Base-by-base conservation (phyloP, 2,797 vertebrate species). In the Podarcis lilfordi region DNA sequence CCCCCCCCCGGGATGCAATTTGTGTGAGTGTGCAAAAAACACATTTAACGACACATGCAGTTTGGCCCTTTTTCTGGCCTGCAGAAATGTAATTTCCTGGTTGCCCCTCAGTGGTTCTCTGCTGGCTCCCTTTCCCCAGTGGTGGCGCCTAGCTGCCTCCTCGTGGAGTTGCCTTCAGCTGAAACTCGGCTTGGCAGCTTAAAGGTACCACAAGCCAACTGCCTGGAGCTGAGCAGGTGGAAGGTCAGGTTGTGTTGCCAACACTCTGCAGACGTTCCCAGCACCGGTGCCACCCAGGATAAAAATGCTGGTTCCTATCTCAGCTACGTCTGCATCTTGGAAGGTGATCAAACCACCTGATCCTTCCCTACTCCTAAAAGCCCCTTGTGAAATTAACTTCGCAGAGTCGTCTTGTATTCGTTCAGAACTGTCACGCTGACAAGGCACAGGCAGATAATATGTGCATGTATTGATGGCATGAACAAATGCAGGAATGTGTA, bases 211-310 rank as follows among this genome's bases (percentile, higher is more conserved):
- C 74, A n/a, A 23, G 78, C 83, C 88, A 89, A 80, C 25, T 25
- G 82, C 88, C 88, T 85, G 82, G 13, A 89, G 87, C 87, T 80
- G 68, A 85, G 69, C 88, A 85, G 82, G 88, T 80, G 68, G 82
- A 80, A 84, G 82, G 50, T 11, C 35, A 61, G 29, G 21, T 37
- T 74, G 21, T 5, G 10, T 25, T 88, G 87, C 81, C 87, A 88
- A 45, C 66, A 59, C 66, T 72, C 32, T 6, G 35, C 40, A 72
- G 59, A 45, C 77, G 4, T 59, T 85, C 55, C 37, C 82, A 61
- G 6, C 86, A 23, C 27, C 37, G 9, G 69, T 84, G 83, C 83
- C 88, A 80, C 77, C 71, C 55, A 75, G 40, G 71, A 45, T 43
- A 72, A 40, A 84, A 82, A 61, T 61, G 29, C 23, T 35, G 69